Base-by-base conservation (phyloP, 2,888 invertebrate species). In the Mamestra brassicae region DNA sequence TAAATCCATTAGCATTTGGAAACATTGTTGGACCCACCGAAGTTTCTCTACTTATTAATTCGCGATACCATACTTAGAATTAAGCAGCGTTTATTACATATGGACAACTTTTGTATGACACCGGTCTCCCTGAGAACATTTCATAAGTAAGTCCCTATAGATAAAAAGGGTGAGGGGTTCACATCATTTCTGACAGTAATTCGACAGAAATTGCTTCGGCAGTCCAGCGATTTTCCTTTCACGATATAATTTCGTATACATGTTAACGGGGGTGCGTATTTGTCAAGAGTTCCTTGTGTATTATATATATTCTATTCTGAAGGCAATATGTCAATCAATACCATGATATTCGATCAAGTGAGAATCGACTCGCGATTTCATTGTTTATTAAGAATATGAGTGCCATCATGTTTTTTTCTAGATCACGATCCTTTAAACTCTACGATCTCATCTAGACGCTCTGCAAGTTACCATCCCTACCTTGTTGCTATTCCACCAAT, bases 191-290 rank as follows among this genome's bases (percentile, higher is more conserved):
- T n/a, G 50, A n/a, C 50, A 47, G 47, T 60, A 64, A 69, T 69
- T 65, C 11, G 13, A 61, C n/a, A 55, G 11, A 71, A 77, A 77
- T 62, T 66, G 50, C 57, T 71, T 2, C 26, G 3, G 15, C 17
- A 62, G 5, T 38, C 26, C 36, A 71, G 55, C 4, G 50, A 63
- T 63, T 71, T 66, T 54, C 17, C 36, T 47, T 66, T 66, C 52
- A 54, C 57, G 11, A 47, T 13, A 38, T 38, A 52, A 66, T 57
- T 26, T 61, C 36, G 4, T 45, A 62, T 17, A 1, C 6, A 57
- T 15, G 8, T 62, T 61, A 17, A 17, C 26, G 36, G 57, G 13
- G 3, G 47, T 45, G 34, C 1, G 45, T 63, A 78, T 77, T 66
- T 63, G 55, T 34, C 34, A 45, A 54, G 26, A 54, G 4, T 50